A percentile compares a stretch with the other conserved stretches of the same genome.
phyloP scores from a whole-genome alignment of 2,797 vertebrate genomes.

The Mormyrus hasselquistii region DNA sequence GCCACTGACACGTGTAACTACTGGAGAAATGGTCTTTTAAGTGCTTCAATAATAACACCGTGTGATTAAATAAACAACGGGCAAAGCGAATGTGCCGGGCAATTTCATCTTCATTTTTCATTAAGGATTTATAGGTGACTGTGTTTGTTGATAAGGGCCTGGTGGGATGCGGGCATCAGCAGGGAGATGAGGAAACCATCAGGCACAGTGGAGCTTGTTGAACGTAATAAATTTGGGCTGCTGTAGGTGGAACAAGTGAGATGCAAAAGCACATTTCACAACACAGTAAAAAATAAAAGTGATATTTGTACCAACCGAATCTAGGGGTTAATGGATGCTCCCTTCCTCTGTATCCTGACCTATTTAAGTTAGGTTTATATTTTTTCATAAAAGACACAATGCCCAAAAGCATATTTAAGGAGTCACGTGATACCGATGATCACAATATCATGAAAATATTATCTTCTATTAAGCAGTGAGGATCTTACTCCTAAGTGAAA shows the following conservation, averaged over 20 bases:
- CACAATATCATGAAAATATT: not conserved
- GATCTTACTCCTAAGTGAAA: not conserved
- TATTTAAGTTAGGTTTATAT: not conserved
- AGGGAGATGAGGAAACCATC: slow-evolving; percentile 14
- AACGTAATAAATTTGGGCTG: not conserved
- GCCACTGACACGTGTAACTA: not conserved
- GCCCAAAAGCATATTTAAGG: not conserved
- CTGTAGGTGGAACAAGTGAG: not conserved
- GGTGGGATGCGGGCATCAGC: not conserved
- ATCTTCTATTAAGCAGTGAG: not conserved
- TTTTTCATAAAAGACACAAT: not conserved
- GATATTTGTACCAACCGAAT: not conserved
- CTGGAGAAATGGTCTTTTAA: slow-evolving; percentile 16
- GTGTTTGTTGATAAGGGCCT: slow-evolving; percentile 33
- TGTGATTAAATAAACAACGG: not conserved
- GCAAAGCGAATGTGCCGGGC: not conserved
- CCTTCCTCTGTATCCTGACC: not conserved
- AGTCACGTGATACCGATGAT: not conserved
- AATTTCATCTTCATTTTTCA: slow-evolving; percentile 11
- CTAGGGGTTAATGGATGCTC: not conserved
- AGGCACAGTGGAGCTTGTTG: slow-evolving; percentile 15
- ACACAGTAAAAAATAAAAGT: not conserved
- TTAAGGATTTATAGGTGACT: slow-evolving; percentile 23
- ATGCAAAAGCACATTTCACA: not conserved
- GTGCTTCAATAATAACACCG: not conserved